Evolutionary conservation across 1,140 invertebrate genomes (phyloP).

Genomic region (Sinonovacula constricta): DNA sequence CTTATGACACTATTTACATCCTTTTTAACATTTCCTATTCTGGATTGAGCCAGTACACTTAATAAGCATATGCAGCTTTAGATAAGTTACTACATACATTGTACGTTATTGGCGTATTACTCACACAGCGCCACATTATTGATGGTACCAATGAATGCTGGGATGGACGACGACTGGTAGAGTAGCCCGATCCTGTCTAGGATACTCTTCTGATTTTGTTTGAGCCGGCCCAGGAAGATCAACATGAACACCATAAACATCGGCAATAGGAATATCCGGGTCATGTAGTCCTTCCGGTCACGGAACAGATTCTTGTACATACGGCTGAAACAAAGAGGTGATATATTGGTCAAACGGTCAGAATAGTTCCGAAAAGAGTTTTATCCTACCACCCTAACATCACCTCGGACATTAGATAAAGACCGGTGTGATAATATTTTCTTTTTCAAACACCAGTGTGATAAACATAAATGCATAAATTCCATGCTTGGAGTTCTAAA

Average conservation of each 20-base stretch:
- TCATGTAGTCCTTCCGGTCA: slow-evolving; percentile 54
- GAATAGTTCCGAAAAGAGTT: not conserved
- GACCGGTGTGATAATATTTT: too few species aligned
- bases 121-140: slow-evolving; percentile 51
- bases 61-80: too few species aligned
- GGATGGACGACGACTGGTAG: slow-evolving; percentile 52
- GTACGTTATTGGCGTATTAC: too few species aligned
- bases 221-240: slow-evolving; percentile 55
- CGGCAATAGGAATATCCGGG: slow-evolving; percentile 46
- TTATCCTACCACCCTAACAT: not conserved
- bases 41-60: too few species aligned
- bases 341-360: too few species aligned
- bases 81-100: too few species aligned
- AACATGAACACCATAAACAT: slow-evolving; percentile 53
- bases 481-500: too few species aligned
- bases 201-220: slow-evolving; percentile 56
- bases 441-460: too few species aligned
- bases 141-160: slow-evolving; percentile 54
- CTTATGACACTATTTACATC: too few species aligned
- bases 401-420: too few species aligned
- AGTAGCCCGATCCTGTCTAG: slow-evolving; percentile 59
- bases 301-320: slow-evolving; percentile 62
- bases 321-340: slow-evolving; percentile 53
- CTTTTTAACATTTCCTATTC: too few species aligned
- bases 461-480: too few species aligned